phyloP scores from a whole-genome alignment of 2,888 invertebrate species.

The Tinea semifulvella region DNA sequence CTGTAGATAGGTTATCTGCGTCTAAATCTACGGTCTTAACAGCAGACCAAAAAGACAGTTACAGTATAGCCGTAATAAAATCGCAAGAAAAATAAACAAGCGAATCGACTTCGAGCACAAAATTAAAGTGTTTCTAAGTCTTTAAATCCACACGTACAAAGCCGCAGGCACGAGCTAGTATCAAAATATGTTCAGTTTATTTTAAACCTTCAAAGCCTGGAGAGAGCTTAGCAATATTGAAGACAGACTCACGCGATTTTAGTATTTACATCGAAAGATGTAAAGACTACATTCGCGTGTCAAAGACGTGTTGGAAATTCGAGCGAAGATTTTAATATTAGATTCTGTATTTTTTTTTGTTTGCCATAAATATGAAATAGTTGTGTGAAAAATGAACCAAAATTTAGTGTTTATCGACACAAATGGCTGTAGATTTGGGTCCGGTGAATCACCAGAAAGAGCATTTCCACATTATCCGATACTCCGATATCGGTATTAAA shows the following conservation, averaged over 20 bases:
- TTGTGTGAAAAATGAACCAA: too few species aligned
- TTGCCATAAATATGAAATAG: neutral
- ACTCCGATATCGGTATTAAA: too few species aligned
- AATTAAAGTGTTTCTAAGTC: neutral
- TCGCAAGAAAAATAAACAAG: too few species aligned
- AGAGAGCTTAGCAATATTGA: slow-evolving; percentile 8
- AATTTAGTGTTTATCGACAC: too few species aligned
- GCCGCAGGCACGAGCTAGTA: slow-evolving; percentile 1
- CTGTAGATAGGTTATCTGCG: too few species aligned
- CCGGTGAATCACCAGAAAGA: too few species aligned
- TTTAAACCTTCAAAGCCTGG: slow-evolving; percentile 6
- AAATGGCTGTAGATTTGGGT: too few species aligned
- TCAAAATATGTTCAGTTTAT: slow-evolving; percentile 11
- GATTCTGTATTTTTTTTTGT: neutral
- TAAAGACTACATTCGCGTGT: neutral
- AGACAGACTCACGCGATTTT: neutral
- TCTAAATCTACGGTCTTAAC: too few species aligned
- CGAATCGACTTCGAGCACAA: neutral
- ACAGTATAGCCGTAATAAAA: too few species aligned
- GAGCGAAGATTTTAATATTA: slow-evolving; percentile 3
- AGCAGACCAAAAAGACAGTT: too few species aligned
- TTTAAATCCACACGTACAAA: slow-evolving; percentile 2
- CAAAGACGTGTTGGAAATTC: neutral
- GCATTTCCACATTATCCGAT: too few species aligned
- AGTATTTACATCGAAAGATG: neutral